A percentile compares a stretch with the other conserved stretches of the same genome.
Evolutionary conservation across 2,797 vertebrate species (phyloP).

Genomic region (Gobio occitaniae): DNA sequence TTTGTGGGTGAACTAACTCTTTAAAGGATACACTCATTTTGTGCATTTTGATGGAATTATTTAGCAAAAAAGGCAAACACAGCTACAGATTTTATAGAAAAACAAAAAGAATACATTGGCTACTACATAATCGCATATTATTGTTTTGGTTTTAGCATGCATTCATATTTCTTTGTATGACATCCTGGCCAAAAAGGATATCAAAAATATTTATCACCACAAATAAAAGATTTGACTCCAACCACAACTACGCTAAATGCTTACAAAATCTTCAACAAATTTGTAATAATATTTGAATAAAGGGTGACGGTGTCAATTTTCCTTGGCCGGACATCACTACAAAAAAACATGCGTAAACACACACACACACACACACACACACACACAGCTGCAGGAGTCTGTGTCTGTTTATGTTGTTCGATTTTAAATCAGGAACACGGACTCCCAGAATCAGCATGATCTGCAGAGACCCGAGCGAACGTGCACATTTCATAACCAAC

Average conservation of each 20-base stretch:
- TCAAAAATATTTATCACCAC: too few relatives aligned
- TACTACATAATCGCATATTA: too few relatives aligned
- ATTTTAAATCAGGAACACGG: slow-evolving; percentile 13
- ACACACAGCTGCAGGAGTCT: slow-evolving; percentile 6
- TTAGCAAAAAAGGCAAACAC: too few relatives aligned
- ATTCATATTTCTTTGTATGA: background rate
- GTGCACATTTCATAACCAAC: slow-evolving; percentile 4
- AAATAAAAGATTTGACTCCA: background rate
- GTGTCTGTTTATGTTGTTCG: slow-evolving; percentile 9
- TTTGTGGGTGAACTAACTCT: too few relatives aligned
- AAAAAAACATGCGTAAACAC: background rate
- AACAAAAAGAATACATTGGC: too few relatives aligned
- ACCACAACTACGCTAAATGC: background rate
- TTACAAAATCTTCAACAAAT: background rate
- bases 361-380: background rate
- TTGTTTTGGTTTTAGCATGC: background rate
- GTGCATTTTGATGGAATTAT: too few relatives aligned
- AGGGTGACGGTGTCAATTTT: background rate
- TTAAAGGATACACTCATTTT: too few relatives aligned
- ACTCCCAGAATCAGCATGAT: background rate
- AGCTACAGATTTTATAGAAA: too few relatives aligned
- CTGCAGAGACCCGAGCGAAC: background rate
- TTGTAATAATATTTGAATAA: background rate
- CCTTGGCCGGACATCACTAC: background rate
- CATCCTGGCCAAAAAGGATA: background rate